These are phyloP conservation scores for Deilephila elpenor DNA, from an alignment of 2,888 invertebrate species.

Conservation along the genomic window DNA sequence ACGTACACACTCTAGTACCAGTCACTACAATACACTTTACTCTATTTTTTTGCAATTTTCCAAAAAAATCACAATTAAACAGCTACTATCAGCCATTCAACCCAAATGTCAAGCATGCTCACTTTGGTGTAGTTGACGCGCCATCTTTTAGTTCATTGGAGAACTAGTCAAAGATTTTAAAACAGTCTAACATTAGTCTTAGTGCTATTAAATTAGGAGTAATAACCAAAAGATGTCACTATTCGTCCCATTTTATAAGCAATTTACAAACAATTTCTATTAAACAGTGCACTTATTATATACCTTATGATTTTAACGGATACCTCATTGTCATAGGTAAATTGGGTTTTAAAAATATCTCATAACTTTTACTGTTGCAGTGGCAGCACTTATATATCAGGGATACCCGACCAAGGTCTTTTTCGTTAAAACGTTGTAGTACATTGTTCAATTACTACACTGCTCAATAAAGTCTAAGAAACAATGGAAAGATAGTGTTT, in stretches of 20 bases:
- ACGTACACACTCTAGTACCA: conserved; percentile 39
- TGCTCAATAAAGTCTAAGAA: no score
- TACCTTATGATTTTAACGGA: no score
- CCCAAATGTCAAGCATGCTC: conserved; percentile 58
- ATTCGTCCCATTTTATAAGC: background rate
- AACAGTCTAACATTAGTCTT: background rate
- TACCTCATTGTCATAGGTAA: no score
- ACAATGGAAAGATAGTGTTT: no score
- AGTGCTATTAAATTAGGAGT: background rate
- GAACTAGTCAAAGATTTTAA: conserved; percentile 29
- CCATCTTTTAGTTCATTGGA: conserved; percentile 55
- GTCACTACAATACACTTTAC: conserved; percentile 35
- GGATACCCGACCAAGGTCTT: no score
- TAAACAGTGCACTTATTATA: no score
- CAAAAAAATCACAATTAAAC: conserved; percentile 58
- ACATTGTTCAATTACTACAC: no score
- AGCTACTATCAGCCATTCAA: conserved; percentile 75
- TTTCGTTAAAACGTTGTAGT: no score
- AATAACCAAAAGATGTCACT: background rate
- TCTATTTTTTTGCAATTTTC: conserved; percentile 48
- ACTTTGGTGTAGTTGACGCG: conserved; percentile 45
- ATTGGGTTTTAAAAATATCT: no score
- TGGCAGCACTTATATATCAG: no score
- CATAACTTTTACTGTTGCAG: no score
- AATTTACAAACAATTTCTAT: no score